These are phyloP conservation scores for Diorhabda elongata DNA, from an alignment of 1,140 invertebrate species.

Conservation along the genomic window DNA sequence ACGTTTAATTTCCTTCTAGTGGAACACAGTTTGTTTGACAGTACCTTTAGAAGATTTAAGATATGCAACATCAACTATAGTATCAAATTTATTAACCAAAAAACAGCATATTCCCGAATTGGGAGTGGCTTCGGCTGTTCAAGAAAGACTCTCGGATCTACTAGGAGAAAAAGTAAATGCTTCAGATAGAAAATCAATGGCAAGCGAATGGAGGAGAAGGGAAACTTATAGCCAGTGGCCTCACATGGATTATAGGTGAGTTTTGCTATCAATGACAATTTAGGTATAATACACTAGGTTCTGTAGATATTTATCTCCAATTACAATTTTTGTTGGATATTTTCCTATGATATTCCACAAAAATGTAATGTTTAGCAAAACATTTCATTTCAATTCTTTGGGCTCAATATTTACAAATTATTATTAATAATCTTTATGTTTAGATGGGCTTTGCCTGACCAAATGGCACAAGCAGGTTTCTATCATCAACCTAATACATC, in stretches of 20 bases:
- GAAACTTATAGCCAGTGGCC: conserved; percentile 92
- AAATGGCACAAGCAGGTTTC: conserved; percentile 94
- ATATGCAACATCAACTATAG: conserved; percentile 70
- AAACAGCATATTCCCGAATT: conserved; percentile 79
- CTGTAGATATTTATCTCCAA: background rate
- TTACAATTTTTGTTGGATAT: too few species aligned
- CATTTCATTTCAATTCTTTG: too few species aligned
- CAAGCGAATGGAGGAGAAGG: conserved; percentile 81
- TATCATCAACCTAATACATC: conserved; percentile 87
- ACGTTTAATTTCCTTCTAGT: conserved; percentile 57
- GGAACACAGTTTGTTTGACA: conserved; percentile 83
- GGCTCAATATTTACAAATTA: too few species aligned
- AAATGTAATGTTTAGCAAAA: too few species aligned
- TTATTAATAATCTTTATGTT: too few species aligned
- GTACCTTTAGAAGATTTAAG: conserved; percentile 73
- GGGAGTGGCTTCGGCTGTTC: conserved; percentile 82
- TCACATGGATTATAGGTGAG: conserved; percentile 93
- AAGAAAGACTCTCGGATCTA: conserved; percentile 78
- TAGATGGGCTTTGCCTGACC: conserved; percentile 89
- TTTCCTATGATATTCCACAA: too few species aligned
- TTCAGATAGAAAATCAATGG: conserved; percentile 73
- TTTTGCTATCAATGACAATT: background rate
- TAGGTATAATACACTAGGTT: conserved; percentile 4
- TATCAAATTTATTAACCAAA: conserved; percentile 75
- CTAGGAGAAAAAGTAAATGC: conserved; percentile 56